Base-by-base conservation (phyloP, 1,140 invertebrate species). In the Ostrea denselamellosa region DNA sequence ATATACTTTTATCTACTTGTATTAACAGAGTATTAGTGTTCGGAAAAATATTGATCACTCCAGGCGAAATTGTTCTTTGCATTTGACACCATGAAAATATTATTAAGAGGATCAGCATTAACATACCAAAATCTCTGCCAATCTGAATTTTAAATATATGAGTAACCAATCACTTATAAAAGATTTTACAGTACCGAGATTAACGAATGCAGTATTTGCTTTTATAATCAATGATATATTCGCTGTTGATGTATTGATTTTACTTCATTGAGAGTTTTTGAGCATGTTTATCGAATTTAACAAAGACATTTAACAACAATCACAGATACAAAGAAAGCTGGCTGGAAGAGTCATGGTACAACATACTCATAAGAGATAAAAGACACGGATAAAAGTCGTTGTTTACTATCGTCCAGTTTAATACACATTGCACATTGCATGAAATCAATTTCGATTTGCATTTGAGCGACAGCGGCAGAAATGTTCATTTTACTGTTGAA, bases 31-130 rank as follows among this genome's bases (percentile, higher is more conserved):
- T 5, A 77, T 8, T 77, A 8, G 3, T 77, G 12, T 77, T 77
- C 68, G 22, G 25, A 34, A 77, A 28, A 22, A 12, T 77, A 77
- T 77, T 25, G 0, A 44, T 44, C 34, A 77, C 68, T 25, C 68
- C 25, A 77, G 68, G 68, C 68, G 10, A 62, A 62, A 62, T 28
- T 28, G 28, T 77, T 77, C 68, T 77, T 71, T 71, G 68, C 68
- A 71, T 28, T 71, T 71, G 28, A 71, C 68, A 71, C 68, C 68
- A 77, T 28, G 28, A 14, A 77, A 77, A 77, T 77, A 44, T 77
- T 77, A 77, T 77, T 77, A 77, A 77, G 68, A 77, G 68, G 68
- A 77, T 77, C 68, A 77, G 68, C 68, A 77, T 77, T 44, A 77
- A 77, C 25, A 77, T 77, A 77, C 68, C 68, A 77, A 34, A 77